Evolutionary conservation across 2,888 invertebrate genomes (phyloP), one percentile per base, ranked within the genome.

Genomic region (Nephrocerus scutellatus): DNA sequence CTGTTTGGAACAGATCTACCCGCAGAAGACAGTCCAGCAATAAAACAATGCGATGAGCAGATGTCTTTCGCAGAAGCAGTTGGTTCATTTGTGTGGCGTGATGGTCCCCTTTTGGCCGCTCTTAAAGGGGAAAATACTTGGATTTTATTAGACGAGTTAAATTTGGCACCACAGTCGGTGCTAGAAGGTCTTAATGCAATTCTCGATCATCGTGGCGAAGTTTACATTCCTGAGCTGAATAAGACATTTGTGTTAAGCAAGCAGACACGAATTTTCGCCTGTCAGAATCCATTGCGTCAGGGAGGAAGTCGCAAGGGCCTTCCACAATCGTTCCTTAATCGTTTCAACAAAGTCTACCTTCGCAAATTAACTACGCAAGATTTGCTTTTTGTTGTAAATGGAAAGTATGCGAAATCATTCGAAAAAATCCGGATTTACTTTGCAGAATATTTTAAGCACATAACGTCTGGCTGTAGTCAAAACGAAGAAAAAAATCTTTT

Each of bases 181-280:
- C 72, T 99, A 10, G 99, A 99, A 74, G 98, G 97, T 19, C 74
- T 99, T 4, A 99, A 99, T 63, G 97, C 98, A 0, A 96, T 97
- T 57, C 75, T 99, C 39, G 98, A 99, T 74, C 98, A 99, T 63
- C 76, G 98, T 55, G 91, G 91, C 1, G 91, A 95, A 70, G 81
- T 99, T 15, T 98, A 78, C 61, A 85, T 99, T 40, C 93, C 98
- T 0, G 98, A 99, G 70, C 71, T 99, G 9, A 88, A 85, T 31
- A 81, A 79, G 65, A 84, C 83, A 0, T 97, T 97, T 61, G 72
- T 75, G 44, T 78, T 96, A 0, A 80, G 75, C 58, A 65, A 70
- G 39, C 75, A 79, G 51, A 95, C 95, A 0, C 79, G 86, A 51
- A 75, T 99, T 33, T 99, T 99, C 66, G 98, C 88, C 1, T 96